Evolutionary conservation across 2,113 vertebrate genomes (phyloP).

Genomic region (Pygoscelis antarcticus): DNA sequence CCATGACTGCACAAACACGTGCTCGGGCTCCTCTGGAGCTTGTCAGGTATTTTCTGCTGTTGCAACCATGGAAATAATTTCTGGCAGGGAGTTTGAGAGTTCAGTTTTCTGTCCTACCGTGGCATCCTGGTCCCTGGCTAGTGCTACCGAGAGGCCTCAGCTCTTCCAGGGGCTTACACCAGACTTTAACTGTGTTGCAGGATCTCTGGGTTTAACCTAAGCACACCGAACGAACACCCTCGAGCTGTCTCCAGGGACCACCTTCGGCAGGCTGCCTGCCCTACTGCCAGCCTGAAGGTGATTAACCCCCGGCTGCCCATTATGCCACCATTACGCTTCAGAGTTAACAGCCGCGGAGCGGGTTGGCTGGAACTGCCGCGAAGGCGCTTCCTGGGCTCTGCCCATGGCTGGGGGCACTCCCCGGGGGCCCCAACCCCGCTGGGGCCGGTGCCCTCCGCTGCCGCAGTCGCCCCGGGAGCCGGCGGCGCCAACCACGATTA

Average conservation of each 20-base stretch:
- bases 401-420: no score
- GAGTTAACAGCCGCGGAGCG: fast-evolving
- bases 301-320: neutral
- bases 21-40: fast-evolving
- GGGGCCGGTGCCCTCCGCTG: fast-evolving
- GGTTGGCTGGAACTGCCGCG: neutral
- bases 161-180: no score
- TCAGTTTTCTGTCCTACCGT: neutral
- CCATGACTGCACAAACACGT: fast-evolving
- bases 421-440: fast-evolving
- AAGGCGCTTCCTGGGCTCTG: no score
- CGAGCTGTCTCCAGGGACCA: neutral
- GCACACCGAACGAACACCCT: fast-evolving
- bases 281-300: no score
- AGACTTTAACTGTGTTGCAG: fast-evolving
- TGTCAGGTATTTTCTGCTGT: neutral
- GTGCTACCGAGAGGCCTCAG: neutral
- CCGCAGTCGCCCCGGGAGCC: no score
- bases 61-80: neutral
- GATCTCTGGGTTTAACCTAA: fast-evolving
- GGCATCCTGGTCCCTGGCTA: neutral
- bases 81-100: neutral
- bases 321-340: neutral
- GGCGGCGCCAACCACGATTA: no score
- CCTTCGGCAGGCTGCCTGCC: neutral